Percentiles rank a stretch among this genome's conserved stretches.
Conservation (phyloP, 2,888 invertebrate genomes). For the Liposcelis brunnea region DNA sequence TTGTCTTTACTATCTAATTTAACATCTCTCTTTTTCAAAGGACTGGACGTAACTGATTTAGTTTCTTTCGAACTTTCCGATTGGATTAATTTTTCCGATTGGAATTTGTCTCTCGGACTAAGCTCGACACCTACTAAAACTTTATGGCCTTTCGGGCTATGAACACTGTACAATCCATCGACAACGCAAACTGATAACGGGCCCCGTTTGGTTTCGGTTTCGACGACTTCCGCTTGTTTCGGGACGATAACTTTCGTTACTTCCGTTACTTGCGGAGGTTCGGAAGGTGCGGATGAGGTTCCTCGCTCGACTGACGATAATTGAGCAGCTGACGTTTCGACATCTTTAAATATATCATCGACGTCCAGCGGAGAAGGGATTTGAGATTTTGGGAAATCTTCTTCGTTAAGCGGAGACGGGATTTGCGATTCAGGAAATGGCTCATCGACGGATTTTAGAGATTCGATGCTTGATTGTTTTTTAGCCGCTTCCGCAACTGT, state of each 20-base stretch:
- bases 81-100: too few relatives aligned
- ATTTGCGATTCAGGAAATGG: constrained; percentile 3
- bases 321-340: too few relatives aligned
- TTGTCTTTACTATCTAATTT: too few relatives aligned
- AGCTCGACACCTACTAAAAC: constrained; percentile 6
- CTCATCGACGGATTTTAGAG: background rate
- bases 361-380: background rate
- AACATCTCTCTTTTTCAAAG: too few relatives aligned
- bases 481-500: background rate
- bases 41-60: too few relatives aligned
- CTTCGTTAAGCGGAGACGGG: constrained; percentile 7
- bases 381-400: background rate
- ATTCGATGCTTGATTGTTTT: background rate
- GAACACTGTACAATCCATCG: constrained; percentile 6
- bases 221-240: background rate
- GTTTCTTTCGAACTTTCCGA: too few relatives aligned
- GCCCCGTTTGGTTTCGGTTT: background rate
- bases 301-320: too few relatives aligned
- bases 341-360: background rate
- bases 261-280: too few relatives aligned
- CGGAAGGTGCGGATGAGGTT: too few relatives aligned
- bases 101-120: background rate
- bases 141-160: constrained; percentile 3
- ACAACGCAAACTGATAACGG: constrained; percentile 5
- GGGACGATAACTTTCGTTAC: background rate